Conservation (phyloP, 1,140 invertebrate species). For the Lycorma delicatula region DNA sequence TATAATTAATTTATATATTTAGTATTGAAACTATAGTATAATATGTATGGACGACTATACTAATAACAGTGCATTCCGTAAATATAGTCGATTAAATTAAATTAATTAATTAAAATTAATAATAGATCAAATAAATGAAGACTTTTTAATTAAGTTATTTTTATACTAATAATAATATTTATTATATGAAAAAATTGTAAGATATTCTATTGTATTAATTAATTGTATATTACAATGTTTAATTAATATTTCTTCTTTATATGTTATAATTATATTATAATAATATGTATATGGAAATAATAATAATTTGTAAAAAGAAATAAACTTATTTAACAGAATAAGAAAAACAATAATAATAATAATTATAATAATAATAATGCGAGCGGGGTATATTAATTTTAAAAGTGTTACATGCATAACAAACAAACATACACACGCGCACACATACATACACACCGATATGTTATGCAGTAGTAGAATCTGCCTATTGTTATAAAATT, state of each 20-base stretch:
- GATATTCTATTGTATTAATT: background rate
- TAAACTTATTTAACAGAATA: background rate
- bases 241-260: background rate
- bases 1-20: background rate
- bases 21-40: background rate
- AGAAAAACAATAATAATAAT: too few relatives aligned
- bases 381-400: background rate
- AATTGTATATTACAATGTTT: background rate
- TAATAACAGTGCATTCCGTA: conserved; percentile 14
- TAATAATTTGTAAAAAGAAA: background rate
- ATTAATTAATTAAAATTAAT: background rate
- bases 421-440: too few relatives aligned
- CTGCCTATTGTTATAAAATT: too few relatives aligned
- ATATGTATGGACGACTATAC: background rate
- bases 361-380: background rate
- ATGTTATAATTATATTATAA: background rate
- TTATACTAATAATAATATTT: conserved; percentile 16
- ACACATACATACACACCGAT: too few relatives aligned
- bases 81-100: conserved; percentile 3
- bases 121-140: background rate
- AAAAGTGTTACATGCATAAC: too few relatives aligned
- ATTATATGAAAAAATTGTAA: conserved; percentile 5
- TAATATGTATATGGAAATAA: too few relatives aligned
- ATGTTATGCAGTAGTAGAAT: too few relatives aligned
- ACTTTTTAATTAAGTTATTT: conserved; percentile 16